Evolutionary conservation across 1,140 invertebrate species (phyloP).

Genomic region (Diorhabda elongata): DNA sequence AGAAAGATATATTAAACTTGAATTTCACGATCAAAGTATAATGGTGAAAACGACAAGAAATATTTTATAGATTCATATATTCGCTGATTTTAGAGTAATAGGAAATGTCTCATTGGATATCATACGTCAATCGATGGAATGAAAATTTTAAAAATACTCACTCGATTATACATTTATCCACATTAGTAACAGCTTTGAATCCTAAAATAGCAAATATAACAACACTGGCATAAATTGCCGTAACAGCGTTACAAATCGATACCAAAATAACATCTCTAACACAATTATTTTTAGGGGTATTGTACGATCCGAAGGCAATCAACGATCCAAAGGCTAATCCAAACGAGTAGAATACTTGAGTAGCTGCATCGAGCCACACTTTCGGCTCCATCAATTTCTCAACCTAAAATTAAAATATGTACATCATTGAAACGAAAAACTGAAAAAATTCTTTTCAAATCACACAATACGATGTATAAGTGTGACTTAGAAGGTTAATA

Average conservation of each 20-base stretch:
- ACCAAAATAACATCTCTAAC: conserved; percentile 85
- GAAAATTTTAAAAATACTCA: conserved; percentile 50
- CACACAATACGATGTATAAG: neutral
- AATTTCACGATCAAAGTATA: too few species aligned
- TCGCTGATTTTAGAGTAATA: too few species aligned
- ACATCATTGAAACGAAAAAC: too few species aligned
- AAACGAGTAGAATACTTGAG: conserved; percentile 94
- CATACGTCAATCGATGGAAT: neutral
- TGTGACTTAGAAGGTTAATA: neutral
- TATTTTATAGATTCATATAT: too few species aligned
- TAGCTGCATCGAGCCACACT: conserved; percentile 91
- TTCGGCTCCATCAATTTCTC: conserved; percentile 74
- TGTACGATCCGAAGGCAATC: conserved; percentile 88
- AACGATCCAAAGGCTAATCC: conserved; percentile 89
- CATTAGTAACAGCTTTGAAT: conserved; percentile 79
- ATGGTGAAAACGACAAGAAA: too few species aligned
- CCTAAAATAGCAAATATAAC: conserved; percentile 86
- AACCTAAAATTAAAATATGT: conserved; percentile 52
- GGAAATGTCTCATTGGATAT: too few species aligned
- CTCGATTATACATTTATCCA: conserved; percentile 71
- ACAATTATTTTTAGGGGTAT: conserved; percentile 85
- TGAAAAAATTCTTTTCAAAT: too few species aligned
- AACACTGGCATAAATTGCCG: conserved; percentile 90
- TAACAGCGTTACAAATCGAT: conserved; percentile 84
- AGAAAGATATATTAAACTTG: too few species aligned